Conservation (phyloP, 2,888 invertebrate genomes). For the Diabrotica balteata region DNA sequence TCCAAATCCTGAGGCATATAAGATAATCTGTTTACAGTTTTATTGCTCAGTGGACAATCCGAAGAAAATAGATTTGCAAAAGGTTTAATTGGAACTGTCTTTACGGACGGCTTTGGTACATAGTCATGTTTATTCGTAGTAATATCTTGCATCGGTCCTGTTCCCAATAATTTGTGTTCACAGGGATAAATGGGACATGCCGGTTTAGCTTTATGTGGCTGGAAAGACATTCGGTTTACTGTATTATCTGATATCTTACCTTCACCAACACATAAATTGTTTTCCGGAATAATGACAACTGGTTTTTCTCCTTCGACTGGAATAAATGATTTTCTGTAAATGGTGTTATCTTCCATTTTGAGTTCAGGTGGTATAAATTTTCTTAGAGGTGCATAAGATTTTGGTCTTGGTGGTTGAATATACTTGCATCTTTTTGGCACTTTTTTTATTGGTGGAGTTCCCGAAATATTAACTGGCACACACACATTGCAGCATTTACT, state of each 20-base stretch:
- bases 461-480: slow-evolving; percentile 45
- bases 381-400: slow-evolving; percentile 66
- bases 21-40: slow-evolving; percentile 67
- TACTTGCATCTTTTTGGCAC: slow-evolving; percentile 53
- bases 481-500: slow-evolving; percentile 48
- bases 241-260: slow-evolving; percentile 63
- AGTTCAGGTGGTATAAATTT: slow-evolving; percentile 67
- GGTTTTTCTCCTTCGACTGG: slow-evolving; percentile 60
- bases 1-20: slow-evolving; percentile 61
- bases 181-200: slow-evolving; percentile 67
- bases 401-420: slow-evolving; percentile 66
- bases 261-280: slow-evolving; percentile 59
- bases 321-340: slow-evolving; percentile 71
- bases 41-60: slow-evolving; percentile 59
- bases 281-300: slow-evolving; percentile 54
- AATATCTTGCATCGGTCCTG: slow-evolving; percentile 73
- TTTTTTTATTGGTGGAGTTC: slow-evolving; percentile 40
- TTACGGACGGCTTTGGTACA: slow-evolving; percentile 68
- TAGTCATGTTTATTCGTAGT: slow-evolving; percentile 79
- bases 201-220: slow-evolving; percentile 66
- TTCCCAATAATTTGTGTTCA: slow-evolving; percentile 68
- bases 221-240: slow-evolving; percentile 65
- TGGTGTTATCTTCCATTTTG: slow-evolving; percentile 68
- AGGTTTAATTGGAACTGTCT: slow-evolving; percentile 59
- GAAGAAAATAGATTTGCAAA: slow-evolving; percentile 53